These are phyloP conservation scores for Ceriagrion tenellum DNA, from an alignment of 2,888 invertebrate genomes.

Conservation along the genomic window DNA sequence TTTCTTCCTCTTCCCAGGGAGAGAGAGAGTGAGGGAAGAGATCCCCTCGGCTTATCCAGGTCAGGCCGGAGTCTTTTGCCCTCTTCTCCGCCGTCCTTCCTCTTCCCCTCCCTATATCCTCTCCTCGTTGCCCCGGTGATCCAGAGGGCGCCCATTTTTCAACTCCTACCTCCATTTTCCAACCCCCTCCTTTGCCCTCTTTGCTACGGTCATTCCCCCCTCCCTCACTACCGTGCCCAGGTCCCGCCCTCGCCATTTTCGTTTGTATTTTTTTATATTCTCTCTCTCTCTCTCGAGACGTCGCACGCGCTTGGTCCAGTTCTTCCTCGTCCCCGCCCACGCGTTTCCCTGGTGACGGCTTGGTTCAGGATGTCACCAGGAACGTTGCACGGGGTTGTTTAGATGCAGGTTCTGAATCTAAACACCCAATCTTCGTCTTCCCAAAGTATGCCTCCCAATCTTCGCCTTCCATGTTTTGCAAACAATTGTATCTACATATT, in stretches of 20 bases:
- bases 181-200: not conserved
- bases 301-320: not conserved
- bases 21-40: no score
- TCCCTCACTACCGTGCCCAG: no score
- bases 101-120: not conserved
- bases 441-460: no score
- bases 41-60: slow-evolving; percentile 2
- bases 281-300: not conserved
- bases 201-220: not conserved
- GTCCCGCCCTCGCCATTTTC: not conserved
- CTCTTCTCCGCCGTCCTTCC: no score
- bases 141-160: not conserved
- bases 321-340: not conserved
- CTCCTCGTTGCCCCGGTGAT: not conserved
- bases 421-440: no score
- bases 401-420: no score
- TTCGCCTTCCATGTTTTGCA: no score
- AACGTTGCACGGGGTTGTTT: no score
- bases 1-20: no score
- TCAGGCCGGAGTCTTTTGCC: not conserved
- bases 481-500: no score
- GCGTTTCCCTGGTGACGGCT: not conserved
- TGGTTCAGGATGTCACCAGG: not conserved
- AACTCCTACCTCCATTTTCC: not conserved
- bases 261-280: not conserved